phyloP scores from a whole-genome alignment of 2,888 invertebrate species.

The Chrysolina haemoptera region DNA sequence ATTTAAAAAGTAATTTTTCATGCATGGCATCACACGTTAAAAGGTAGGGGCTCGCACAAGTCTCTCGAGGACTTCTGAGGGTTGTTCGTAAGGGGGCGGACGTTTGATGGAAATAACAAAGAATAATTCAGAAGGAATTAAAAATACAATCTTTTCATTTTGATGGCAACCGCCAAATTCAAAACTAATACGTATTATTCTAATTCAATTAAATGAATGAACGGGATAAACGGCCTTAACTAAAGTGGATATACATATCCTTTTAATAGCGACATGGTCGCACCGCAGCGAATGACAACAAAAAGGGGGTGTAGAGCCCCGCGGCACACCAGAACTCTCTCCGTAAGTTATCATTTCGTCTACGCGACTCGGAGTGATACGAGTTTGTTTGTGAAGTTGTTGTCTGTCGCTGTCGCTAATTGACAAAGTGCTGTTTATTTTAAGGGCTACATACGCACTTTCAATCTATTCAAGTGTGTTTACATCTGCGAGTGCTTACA shows the following conservation, averaged over 20 bases:
- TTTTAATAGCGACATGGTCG: conserved; percentile 12
- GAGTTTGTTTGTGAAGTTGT: conserved; percentile 56
- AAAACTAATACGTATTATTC: no score
- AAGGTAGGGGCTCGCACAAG: no score
- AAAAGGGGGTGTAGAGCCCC: conserved; percentile 6
- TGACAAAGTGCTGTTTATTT: conserved; percentile 68
- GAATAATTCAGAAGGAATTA: no score
- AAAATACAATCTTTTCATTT: no score
- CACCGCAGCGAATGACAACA: conserved; percentile 16
- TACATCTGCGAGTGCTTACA: conserved; percentile 64
- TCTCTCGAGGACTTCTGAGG: no score
- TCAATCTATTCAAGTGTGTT: conserved; percentile 68
- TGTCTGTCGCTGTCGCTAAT: conserved; percentile 63
- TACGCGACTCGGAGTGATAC: conserved; percentile 33
- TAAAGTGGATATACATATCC: conserved; percentile 7
- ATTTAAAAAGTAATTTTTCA: no score
- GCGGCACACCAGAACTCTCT: conserved; percentile 14
- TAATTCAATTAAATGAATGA: no score
- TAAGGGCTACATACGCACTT: conserved; percentile 68
- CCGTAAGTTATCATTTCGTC: not conserved
- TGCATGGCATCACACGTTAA: no score
- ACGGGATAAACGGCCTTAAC: not conserved
- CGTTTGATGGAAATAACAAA: no score
- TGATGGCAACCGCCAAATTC: no score
- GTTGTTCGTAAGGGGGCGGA: no score